phyloP scores from a whole-genome alignment of 2,113 vertebrate species.

The Benitochromis conjunctus region DNA sequence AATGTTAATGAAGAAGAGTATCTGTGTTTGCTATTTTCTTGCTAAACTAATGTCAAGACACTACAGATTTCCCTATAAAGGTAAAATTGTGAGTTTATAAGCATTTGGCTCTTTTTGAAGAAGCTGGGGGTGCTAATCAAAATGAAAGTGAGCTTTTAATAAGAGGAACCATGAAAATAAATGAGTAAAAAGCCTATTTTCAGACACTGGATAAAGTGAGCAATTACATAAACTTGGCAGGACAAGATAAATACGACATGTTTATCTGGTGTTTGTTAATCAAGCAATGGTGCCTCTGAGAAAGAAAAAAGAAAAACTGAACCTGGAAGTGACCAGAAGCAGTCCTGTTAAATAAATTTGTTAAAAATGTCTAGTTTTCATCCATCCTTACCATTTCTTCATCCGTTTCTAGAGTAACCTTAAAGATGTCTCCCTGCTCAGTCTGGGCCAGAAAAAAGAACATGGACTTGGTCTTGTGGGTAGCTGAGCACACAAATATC shows the following conservation, averaged over 20 bases:
- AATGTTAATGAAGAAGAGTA: background rate
- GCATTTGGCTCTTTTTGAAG: background rate
- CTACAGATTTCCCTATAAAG: background rate
- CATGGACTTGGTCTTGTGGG: conserved; percentile 99
- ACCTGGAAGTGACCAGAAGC: background rate
- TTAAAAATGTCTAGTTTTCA: background rate
- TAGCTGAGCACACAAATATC: conserved; percentile 99
- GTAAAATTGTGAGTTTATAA: background rate
- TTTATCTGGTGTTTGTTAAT: background rate
- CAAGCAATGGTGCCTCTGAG: background rate
- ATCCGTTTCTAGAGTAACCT: conserved; percentile 96
- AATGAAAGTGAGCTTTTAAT: background rate
- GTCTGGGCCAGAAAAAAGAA: conserved; percentile 99
- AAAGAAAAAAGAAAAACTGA: background rate
- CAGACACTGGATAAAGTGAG: background rate
- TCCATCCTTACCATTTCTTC: conserved; percentile 92
- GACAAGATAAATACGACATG: background rate
- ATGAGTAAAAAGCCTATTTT: background rate
- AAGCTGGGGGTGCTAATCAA: background rate
- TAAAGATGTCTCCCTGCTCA: conserved; percentile 98
- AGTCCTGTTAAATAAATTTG: background rate
- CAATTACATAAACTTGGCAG: background rate
- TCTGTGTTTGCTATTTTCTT: background rate
- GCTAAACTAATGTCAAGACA: background rate
- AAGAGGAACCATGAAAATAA: background rate